Evolutionary conservation across 2,113 vertebrate genomes (phyloP), one percentile per base, ranked within the genome.

Genomic region (Coreoperca whiteheadi): DNA sequence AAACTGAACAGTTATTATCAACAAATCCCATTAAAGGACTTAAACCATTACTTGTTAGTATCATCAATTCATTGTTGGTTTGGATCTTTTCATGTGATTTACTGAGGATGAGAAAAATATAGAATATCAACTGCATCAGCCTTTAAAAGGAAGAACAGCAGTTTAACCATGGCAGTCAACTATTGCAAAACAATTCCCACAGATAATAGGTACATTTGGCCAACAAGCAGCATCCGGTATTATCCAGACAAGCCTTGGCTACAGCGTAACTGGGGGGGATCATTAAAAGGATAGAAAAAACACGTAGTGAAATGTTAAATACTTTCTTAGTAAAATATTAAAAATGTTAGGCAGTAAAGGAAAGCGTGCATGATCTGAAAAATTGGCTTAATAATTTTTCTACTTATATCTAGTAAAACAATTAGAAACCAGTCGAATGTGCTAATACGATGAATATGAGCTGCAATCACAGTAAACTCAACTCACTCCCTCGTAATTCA

Each of bases 401-500:
- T 30, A 34, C 30, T 9, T 23, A 30, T 28, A 57, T 56, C 4
- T 8, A 23, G 18, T 41, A 57, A 46, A 64, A 41, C n/a, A 28
- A 56, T 73, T 30, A 25, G 39, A 65, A 65, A 48, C 6, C 39
- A 66, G 34, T 51, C 28, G 2, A 18, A 37, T 30, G 32, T 50
- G 23, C 16, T 30, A 46, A 57, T 64, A 32, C 53, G 28, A 64
- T 37, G 46, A 70, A 64, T 32, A n/a, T 28, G 14, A 75, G 57
- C 83, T 50, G 28, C 34, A 60, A 4, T 69, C 30, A 11, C 25
- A 48, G 25, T 32, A 2, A 50, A 57, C 21, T 39, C 16, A 57
- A 41, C 41, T 25, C 53, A 41, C 67, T 37, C 6, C 15, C 1
- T 28, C 70, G 25, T 68, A 37, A 74, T 74, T 84, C 50, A 70